Percentiles rank a stretch among this genome's conserved stretches.
phyloP scores from a whole-genome alignment of 2,797 vertebrate species.

The Tarsius wallacei region DNA sequence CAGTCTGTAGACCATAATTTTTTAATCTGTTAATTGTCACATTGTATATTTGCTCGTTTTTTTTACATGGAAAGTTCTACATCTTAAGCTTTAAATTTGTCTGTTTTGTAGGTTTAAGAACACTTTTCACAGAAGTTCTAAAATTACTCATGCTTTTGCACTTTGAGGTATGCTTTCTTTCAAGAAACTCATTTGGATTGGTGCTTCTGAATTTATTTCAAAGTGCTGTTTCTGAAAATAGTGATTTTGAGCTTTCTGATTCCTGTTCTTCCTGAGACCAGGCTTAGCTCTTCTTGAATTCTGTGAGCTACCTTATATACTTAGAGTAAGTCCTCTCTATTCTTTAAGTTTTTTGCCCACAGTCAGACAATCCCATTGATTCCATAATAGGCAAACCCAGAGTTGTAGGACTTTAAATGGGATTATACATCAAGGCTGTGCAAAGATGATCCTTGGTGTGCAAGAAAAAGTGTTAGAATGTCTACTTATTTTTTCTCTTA shows the following conservation, averaged over 20 bases:
- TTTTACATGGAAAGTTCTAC: not conserved
- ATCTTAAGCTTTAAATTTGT: not conserved
- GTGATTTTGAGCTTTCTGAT: not conserved
- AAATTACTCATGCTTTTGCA: not conserved
- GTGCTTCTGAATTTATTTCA: slow-evolving; percentile 23
- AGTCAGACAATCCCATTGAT: not conserved
- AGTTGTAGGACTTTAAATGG: not conserved
- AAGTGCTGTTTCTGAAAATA: slow-evolving; percentile 7
- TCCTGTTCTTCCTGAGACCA: not conserved
- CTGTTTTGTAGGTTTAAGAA: slow-evolving; percentile 9
- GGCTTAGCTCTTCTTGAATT: not conserved
- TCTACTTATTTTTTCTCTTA: not conserved
- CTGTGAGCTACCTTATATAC: not conserved
- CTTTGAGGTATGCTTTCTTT: not conserved
- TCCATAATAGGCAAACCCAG: not conserved
- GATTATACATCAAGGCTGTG: not conserved
- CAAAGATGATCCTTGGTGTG: not conserved
- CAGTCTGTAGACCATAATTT: not conserved
- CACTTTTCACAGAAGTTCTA: not conserved
- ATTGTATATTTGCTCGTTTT: not conserved
- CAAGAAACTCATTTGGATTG: slow-evolving; percentile 21
- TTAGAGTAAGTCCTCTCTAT: not conserved
- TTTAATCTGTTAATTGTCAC: not conserved
- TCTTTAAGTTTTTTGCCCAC: not conserved
- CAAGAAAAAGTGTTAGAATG: not conserved